phyloP scores from a whole-genome alignment of 2,113 vertebrate genomes.

The Puntigrus tetrazona region DNA sequence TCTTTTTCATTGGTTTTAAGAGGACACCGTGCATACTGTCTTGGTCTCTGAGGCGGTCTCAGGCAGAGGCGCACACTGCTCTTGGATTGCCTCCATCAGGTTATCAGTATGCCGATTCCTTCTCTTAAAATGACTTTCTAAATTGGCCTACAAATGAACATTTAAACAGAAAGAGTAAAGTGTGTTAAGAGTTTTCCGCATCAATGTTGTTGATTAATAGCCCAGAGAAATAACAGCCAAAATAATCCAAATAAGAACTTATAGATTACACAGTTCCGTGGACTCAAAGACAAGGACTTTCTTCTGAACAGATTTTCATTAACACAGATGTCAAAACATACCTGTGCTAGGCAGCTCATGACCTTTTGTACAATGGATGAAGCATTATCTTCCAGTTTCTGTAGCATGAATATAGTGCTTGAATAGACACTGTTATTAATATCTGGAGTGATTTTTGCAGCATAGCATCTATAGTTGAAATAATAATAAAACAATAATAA shows the following conservation, averaged over 20 bases:
- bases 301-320: not conserved
- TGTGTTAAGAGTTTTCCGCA: not conserved
- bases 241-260: not conserved
- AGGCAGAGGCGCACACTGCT: slow-evolving; percentile 24
- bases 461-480: slow-evolving; percentile 53
- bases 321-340: not conserved
- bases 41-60: not conserved
- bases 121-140: slow-evolving; percentile 61
- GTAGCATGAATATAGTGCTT: slow-evolving; percentile 35
- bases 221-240: not conserved
- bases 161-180: not conserved
- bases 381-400: slow-evolving; percentile 45
- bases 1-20: not conserved
- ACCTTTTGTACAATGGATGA: slow-evolving; percentile 25
- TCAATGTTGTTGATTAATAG: not conserved
- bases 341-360: slow-evolving; percentile 47
- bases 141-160: slow-evolving; percentile 48
- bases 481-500: no score
- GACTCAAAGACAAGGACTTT: not conserved
- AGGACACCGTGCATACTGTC: not conserved
- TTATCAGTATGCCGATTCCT: accelerated
- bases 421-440: not conserved
- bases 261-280: no score
- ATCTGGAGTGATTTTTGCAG: slow-evolving; percentile 11
- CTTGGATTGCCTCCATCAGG: not conserved